A percentile compares a stretch with the other conserved stretches of the same genome.
phyloP scores from a whole-genome alignment of 2,888 invertebrate species.

The Leucophora obtusa region DNA sequence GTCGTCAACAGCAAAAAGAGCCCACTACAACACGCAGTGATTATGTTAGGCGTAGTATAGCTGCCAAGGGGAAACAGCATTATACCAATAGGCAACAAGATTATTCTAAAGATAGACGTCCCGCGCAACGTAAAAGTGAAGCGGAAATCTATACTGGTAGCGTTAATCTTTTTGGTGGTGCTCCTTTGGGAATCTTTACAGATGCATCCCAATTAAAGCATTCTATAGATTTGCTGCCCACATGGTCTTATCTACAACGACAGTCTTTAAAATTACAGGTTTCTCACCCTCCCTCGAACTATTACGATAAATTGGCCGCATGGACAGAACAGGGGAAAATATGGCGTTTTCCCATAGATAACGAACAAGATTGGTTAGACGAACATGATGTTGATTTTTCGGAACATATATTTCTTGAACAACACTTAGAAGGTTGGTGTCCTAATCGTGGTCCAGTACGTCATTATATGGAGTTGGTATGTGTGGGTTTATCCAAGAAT shows the following conservation, averaged over 20 bases:
- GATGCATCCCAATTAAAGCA: slow-evolving; percentile 65
- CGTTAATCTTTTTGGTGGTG: slow-evolving; percentile 83
- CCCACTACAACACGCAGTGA: slow-evolving; percentile 73
- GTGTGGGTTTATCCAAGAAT: slow-evolving; percentile 95
- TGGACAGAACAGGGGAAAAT: slow-evolving; percentile 97
- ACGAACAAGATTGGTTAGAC: slow-evolving; percentile 90
- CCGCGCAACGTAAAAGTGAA: slow-evolving; percentile 66
- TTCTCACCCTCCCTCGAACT: slow-evolving; percentile 89
- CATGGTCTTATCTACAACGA: slow-evolving; percentile 84
- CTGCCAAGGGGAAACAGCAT: slow-evolving; percentile 62
- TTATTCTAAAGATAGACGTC: slow-evolving; percentile 3
- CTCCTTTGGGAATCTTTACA: slow-evolving; percentile 84
- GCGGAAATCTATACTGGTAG: slow-evolving; percentile 75
- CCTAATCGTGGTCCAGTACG: slow-evolving; percentile 93
- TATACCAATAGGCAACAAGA: slow-evolving; percentile 16
- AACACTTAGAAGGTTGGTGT: slow-evolving; percentile 92
- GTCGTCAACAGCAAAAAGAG: slow-evolving; percentile 71
- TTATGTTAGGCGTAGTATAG: slow-evolving; percentile 77
- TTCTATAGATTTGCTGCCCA: slow-evolving; percentile 79
- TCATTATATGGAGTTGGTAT: slow-evolving; percentile 98
- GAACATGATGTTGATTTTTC: slow-evolving; percentile 89
- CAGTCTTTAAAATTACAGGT: slow-evolving; percentile 84
- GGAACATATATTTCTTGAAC: slow-evolving; percentile 96
- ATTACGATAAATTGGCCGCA: slow-evolving; percentile 93
- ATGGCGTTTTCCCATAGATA: slow-evolving; percentile 98